Base-by-base conservation (phyloP, 2,888 invertebrate genomes). In the Thereva nobilitata region DNA sequence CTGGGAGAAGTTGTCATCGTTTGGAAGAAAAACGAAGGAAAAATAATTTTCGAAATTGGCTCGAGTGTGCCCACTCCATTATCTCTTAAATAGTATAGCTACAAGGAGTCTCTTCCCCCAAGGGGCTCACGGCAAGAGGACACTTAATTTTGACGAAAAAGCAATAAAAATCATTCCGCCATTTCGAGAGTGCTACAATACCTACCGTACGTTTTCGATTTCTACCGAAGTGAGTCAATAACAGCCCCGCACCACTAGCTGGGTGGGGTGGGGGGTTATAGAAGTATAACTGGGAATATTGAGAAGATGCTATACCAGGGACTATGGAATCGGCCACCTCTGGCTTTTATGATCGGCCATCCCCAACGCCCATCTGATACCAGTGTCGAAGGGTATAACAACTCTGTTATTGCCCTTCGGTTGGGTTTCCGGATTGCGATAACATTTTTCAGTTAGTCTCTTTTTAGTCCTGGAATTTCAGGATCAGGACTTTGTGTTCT, bases 111-210 rank as follows among this genome's bases (percentile, higher is more conserved):
- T 23, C 23, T 23, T 2, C 23, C 23, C 23, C 23, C 23, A 23
- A 23, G 23, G 55, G 50, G 10, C 12, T 40, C 5, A 41, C 37
- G 40, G 37, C 41, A 35, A 38, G 50, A 37, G 50, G 61, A 61
- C 61, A 61, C 50, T 61, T 61, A 61, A 61, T 50, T 61, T 50
- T 50, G 42, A 61, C 42, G 23, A 61, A 61, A 61, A 61, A 61
- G 50, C 61, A 61, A 50, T 34, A 61, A 41, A 50, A 50, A 41
- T 40, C 50, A 41, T 61, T 61, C 50, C 42, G 49, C 50, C 61
- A 42, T 50, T 42, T 41, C 49, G 41, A 41, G 34, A 12, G 5
- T 7, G 40, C 41, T 42, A 40, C 23, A 9, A 4, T 10, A 9
- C 41, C 12, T n/a, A 12, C 12, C 55, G 23, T 23, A 23, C 3